A percentile compares a stretch with the other conserved stretches of the same genome.
Evolutionary conservation across 2,113 vertebrate genomes (phyloP).

Genomic region (Pogona vitticeps): DNA sequence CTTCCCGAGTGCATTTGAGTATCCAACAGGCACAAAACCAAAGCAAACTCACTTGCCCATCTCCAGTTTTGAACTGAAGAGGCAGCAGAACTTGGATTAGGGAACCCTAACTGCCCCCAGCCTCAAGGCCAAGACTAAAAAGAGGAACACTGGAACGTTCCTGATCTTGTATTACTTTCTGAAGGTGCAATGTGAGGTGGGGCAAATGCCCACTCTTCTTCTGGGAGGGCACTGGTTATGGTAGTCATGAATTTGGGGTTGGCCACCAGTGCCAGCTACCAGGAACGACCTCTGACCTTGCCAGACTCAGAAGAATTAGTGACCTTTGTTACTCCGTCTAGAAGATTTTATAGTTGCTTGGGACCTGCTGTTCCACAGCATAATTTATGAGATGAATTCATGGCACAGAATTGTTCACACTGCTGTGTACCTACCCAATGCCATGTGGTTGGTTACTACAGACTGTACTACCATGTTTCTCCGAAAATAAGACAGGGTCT

Average conservation of each 20-base stretch:
- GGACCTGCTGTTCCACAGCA: neutral
- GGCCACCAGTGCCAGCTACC: neutral
- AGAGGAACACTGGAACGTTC: neutral
- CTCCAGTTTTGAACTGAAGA: neutral
- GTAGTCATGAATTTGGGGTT: neutral
- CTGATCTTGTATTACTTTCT: neutral
- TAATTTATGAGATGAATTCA: neutral
- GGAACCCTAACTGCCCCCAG: neutral
- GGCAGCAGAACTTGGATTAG: neutral
- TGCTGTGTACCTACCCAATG: too few relatives aligned
- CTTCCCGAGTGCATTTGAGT: neutral
- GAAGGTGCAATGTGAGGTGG: neutral
- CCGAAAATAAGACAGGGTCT: too few relatives aligned
- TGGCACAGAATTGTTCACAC: neutral
- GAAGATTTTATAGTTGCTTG: neutral
- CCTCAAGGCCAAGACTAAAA: neutral
- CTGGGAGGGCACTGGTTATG: neutral
- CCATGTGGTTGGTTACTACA: neutral
- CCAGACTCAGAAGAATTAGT: neutral
- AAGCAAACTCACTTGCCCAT: neutral
- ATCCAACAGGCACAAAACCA: neutral
- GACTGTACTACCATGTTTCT: neutral
- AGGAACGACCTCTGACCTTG: neutral
- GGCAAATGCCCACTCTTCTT: neutral
- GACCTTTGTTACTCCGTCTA: neutral